Conservation (phyloP, 2,888 invertebrate genomes). For the Drosophila mulleri region DNA sequence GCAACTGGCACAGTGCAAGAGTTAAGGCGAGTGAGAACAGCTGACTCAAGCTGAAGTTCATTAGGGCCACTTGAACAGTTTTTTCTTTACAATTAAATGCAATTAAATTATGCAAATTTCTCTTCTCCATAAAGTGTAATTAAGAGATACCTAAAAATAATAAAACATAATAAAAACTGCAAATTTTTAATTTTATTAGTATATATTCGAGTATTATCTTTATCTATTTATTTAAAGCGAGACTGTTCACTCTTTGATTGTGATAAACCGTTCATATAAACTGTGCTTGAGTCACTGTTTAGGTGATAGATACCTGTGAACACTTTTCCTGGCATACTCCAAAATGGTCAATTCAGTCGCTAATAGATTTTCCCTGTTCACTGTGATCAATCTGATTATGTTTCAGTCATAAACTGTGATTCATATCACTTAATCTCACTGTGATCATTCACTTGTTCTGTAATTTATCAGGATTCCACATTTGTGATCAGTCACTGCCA, state of each 20-base stretch:
- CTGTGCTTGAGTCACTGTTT: neutral
- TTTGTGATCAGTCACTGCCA: neutral
- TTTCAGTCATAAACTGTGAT: neutral
- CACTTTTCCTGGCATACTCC: too few relatives aligned
- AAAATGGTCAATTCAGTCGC: too few relatives aligned
- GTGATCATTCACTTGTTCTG: neutral
- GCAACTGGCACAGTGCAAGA: conserved; percentile 39
- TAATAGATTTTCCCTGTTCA: neutral
- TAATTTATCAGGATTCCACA: neutral
- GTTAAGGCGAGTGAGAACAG: conserved; percentile 25
- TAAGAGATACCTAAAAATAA: neutral
- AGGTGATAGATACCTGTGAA: too few relatives aligned
- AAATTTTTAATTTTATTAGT: neutral
- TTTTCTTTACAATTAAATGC: neutral
- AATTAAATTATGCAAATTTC: neutral
- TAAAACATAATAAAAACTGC: neutral
- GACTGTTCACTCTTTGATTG: neutral
- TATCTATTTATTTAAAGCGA: neutral
- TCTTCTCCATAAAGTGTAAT: neutral
- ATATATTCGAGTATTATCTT: neutral
- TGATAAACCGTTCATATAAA: neutral
- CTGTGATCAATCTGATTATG: neutral
- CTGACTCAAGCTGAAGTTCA: conserved; percentile 15
- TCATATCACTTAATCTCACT: neutral
- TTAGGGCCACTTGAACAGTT: conserved; percentile 20